Conservation (phyloP, 2,888 invertebrate genomes). For the Pterostichus niger region DNA sequence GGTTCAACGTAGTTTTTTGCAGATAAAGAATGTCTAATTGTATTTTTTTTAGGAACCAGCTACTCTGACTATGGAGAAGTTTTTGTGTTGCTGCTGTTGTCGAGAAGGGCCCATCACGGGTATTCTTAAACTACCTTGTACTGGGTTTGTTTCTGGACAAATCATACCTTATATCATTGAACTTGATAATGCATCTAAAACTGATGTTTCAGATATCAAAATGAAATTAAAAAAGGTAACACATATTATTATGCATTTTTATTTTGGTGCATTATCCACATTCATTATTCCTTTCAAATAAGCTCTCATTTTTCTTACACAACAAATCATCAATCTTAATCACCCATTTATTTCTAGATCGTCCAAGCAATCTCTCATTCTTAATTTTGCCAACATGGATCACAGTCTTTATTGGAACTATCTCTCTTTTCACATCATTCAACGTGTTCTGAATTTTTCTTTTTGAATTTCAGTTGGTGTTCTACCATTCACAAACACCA, state of each 20-base stretch:
- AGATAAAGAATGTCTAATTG: not conserved
- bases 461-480: conserved; percentile 15
- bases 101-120: conserved; percentile 86
- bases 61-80: conserved; percentile 85
- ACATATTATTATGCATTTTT: too few species aligned
- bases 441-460: too few species aligned
- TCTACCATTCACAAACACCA: conserved; percentile 30
- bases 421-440: not conserved
- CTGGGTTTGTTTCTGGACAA: conserved; percentile 90
- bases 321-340: not conserved
- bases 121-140: conserved; percentile 84
- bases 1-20: conserved; percentile 68
- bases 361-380: too few species aligned
- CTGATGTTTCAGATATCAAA: conserved; percentile 82
- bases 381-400: too few species aligned
- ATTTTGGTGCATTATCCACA: not conserved
- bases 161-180: conserved; percentile 84
- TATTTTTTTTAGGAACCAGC: conserved; percentile 79
- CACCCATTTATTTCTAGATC: too few species aligned
- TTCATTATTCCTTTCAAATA: not conserved
- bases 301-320: too few species aligned
- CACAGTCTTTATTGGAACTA: too few species aligned
- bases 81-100: conserved; percentile 90
- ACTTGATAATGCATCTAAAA: conserved; percentile 87
- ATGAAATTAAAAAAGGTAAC: conserved; percentile 83